Evolutionary conservation across 2,797 vertebrate genomes (phyloP).

Genomic region (Malurus leucopterus): DNA sequence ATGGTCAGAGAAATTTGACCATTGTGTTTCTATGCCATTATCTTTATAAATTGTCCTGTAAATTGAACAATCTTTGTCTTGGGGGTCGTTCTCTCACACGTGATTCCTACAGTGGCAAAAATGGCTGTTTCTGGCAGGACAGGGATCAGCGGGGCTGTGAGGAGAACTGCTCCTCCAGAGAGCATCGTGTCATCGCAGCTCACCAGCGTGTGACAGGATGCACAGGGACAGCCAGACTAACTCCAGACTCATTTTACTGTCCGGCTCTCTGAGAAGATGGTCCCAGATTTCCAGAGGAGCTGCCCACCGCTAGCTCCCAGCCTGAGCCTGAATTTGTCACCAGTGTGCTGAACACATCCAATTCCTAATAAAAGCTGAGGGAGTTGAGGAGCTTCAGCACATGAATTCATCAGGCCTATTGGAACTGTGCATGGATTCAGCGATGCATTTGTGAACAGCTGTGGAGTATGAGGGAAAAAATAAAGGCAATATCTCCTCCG

Average conservation of each 20-base stretch:
- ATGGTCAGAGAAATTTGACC: slow-evolving; percentile 71
- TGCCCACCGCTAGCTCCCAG: background rate
- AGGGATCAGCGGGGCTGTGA: background rate
- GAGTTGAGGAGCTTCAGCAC: background rate
- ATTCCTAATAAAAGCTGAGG: background rate
- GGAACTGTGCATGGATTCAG: background rate
- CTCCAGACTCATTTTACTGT: background rate
- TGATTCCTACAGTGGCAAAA: slow-evolving; percentile 5
- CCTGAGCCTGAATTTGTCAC: background rate
- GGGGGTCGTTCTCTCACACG: background rate
- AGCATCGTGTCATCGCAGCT: background rate
- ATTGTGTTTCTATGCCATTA: slow-evolving; percentile 63
- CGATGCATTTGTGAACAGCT: background rate
- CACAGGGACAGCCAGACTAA: background rate
- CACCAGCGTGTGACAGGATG: background rate
- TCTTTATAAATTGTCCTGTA: slow-evolving; percentile 61
- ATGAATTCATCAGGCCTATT: background rate
- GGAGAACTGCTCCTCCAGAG: background rate
- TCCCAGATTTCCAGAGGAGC: background rate
- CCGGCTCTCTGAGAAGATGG: background rate
- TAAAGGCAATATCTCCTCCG: background rate
- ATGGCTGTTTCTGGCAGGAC: background rate
- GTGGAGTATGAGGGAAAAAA: background rate
- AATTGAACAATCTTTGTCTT: slow-evolving; percentile 31
- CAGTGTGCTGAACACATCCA: background rate